phyloP scores from a whole-genome alignment of 2,888 invertebrate genomes.

The Lepetodrilus schrolli region DNA sequence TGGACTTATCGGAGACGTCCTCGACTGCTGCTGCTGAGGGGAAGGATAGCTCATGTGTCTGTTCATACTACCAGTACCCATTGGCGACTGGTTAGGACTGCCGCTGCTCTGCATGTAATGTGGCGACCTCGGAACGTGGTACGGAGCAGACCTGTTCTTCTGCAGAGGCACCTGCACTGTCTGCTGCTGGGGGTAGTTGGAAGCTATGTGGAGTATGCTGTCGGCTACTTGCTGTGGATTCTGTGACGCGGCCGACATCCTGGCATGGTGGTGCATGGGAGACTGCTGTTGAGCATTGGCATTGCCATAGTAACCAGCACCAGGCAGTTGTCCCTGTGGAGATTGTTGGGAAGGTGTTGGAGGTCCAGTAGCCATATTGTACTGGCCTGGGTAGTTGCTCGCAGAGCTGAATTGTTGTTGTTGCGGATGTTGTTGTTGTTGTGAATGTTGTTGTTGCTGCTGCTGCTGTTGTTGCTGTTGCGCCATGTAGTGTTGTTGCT shows the following conservation, averaged over 20 bases:
- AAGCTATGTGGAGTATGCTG: slow-evolving; percentile 72
- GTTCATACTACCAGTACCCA: slow-evolving; percentile 31
- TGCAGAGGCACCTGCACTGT: slow-evolving; percentile 68
- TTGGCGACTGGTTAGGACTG: slow-evolving; percentile 31
- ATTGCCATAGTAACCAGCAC: slow-evolving; percentile 21
- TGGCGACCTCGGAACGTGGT: slow-evolving; percentile 58
- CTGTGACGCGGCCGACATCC: slow-evolving; percentile 46
- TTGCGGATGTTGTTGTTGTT: slow-evolving; percentile 36
- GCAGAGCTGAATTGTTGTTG: slow-evolving; percentile 31
- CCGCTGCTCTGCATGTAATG: slow-evolving; percentile 34
- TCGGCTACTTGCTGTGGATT: slow-evolving; percentile 73
- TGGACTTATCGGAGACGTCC: slow-evolving; percentile 67
- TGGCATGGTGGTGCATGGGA: slow-evolving; percentile 44
- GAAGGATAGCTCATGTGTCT: slow-evolving; percentile 45
- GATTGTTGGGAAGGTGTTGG: slow-evolving; percentile 15
- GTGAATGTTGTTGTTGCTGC: slow-evolving; percentile 28
- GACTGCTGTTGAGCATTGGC: slow-evolving; percentile 35
- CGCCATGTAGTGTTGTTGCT: slow-evolving; percentile 20
- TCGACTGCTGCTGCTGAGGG: slow-evolving; percentile 40
- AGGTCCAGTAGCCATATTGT: slow-evolving; percentile 8
- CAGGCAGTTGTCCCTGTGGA: slow-evolving; percentile 22
- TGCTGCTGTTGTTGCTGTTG: slow-evolving; percentile 35
- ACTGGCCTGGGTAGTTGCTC: slow-evolving; percentile 8
- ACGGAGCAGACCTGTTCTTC: slow-evolving; percentile 61
- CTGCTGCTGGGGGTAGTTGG: slow-evolving; percentile 60